Conservation (phyloP, 1,140 invertebrate genomes). For the Neodiprion virginianus region DNA sequence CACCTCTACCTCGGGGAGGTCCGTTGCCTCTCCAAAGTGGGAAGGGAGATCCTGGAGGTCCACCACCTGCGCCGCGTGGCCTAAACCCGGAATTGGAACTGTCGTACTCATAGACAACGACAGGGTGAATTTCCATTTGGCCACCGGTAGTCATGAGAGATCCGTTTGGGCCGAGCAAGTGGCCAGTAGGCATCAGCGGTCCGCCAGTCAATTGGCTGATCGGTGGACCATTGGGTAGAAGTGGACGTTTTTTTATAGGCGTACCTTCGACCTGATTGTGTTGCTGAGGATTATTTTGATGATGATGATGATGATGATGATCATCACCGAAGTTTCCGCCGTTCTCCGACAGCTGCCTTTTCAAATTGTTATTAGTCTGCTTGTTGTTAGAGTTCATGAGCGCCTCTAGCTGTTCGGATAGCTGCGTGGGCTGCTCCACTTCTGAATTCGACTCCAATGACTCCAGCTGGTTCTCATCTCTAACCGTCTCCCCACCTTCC, state of each 20-base stretch:
- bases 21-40: constrained; percentile 41
- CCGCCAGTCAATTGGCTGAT: neutral
- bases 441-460: neutral
- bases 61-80: constrained; percentile 30
- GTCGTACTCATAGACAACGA: constrained; percentile 41
- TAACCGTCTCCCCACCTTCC: constrained; percentile 15
- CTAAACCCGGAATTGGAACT: constrained; percentile 39
- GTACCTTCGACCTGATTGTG: constrained; percentile 27
- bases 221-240: constrained; percentile 36
- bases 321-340: constrained; percentile 32
- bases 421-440: constrained; percentile 19
- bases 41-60: constrained; percentile 24
- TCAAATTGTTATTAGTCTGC: constrained; percentile 32
- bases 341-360: constrained; percentile 36
- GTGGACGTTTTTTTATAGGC: constrained; percentile 24
- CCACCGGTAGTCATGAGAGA: constrained; percentile 19
- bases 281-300: too few species aligned
- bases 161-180: constrained; percentile 25
- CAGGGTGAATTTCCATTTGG: constrained; percentile 32
- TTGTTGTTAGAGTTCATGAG: constrained; percentile 33
- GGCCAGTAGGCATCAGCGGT: neutral
- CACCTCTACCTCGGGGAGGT: constrained; percentile 33
- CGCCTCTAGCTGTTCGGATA: constrained; percentile 47
- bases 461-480: constrained; percentile 27
- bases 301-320: neutral